Evolutionary conservation across 2,888 invertebrate species (phyloP), one percentile per base, ranked within the genome.

Genomic region (Anthophora plumipes): DNA sequence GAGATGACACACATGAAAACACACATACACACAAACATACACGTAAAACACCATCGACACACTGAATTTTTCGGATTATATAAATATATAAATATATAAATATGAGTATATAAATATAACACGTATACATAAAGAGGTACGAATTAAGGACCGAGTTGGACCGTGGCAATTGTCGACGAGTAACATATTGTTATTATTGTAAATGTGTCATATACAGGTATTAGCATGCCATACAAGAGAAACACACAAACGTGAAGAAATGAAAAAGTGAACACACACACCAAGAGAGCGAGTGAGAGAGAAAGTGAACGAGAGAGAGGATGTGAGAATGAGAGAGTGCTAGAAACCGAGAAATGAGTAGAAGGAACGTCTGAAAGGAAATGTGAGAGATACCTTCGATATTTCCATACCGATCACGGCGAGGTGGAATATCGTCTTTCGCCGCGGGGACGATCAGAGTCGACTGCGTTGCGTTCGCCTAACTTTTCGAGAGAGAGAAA

Each of bases 361-460:
- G n/a, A n/a, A n/a, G n/a, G n/a, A n/a, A n/a, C n/a, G n/a, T n/a
- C n/a, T n/a, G n/a, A n/a, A 52, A 60, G 31, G 61, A 59, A 71
- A 71, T 20, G 31, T 85, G 88, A 85, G 83, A 90, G 31, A 89
- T 67, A 73, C 87, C 88, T 91, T 90, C 87, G 92, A 93, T 92
- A 91, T 90, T 91, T 92, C 96, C 66, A 88, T 91, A 89, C 90
- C 90, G 88, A 91, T 85, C 85, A 88, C 89, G 90, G 89, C 88
- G 89, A 89, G 88, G 91, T 90, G 91, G 90, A 91, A 89, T 90
- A 88, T 90, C 87, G 83, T 85, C 72, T 86, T 82, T 83, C 74
- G 69, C 82, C 82, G 68, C 66, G 72, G 72, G 75, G 73, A 76
- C 68, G 81, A 76, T 67, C 68, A 52, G 37, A 77, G 75, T 68